Evolutionary conservation across 2,797 vertebrate genomes (phyloP).

Genomic region (Micrastur ruficollis): DNA sequence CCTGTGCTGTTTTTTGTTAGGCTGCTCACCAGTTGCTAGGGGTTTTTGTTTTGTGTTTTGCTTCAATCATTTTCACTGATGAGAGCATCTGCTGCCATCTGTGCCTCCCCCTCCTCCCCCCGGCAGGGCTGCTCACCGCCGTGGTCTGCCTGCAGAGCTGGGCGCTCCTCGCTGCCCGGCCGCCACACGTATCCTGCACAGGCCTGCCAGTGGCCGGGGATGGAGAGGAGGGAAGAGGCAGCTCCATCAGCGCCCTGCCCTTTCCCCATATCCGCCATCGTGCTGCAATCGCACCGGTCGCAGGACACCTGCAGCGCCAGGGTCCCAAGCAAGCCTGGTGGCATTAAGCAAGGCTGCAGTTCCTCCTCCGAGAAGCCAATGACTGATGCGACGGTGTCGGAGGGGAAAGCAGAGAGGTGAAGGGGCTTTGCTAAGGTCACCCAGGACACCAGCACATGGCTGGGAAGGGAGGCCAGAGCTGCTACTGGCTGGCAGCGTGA

Average conservation of each 20-base stretch:
- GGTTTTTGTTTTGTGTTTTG: background rate
- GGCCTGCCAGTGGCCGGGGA: background rate
- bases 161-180: background rate
- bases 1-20: constrained; percentile 21
- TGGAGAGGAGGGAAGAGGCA: background rate
- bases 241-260: background rate
- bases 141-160: background rate
- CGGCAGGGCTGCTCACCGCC: accelerated
- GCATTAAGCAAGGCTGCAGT: background rate
- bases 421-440: background rate
- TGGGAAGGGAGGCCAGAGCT: background rate
- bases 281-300: accelerated
- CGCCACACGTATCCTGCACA: accelerated
- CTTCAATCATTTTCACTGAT: constrained; percentile 50
- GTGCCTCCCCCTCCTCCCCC: constrained; percentile 18
- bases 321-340: background rate
- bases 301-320: background rate
- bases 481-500: accelerated
- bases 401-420: background rate
- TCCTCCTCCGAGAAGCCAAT: background rate
- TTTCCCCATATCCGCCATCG: accelerated
- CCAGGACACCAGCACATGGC: background rate
- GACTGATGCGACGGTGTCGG: background rate
- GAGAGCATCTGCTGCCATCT: constrained; percentile 68
- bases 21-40: constrained; percentile 48